Percentiles rank a stretch among this genome's conserved stretches.
These are phyloP conservation scores for Drosophila borealis DNA, from an alignment of 2,888 invertebrate genomes.

Conservation along the genomic window DNA sequence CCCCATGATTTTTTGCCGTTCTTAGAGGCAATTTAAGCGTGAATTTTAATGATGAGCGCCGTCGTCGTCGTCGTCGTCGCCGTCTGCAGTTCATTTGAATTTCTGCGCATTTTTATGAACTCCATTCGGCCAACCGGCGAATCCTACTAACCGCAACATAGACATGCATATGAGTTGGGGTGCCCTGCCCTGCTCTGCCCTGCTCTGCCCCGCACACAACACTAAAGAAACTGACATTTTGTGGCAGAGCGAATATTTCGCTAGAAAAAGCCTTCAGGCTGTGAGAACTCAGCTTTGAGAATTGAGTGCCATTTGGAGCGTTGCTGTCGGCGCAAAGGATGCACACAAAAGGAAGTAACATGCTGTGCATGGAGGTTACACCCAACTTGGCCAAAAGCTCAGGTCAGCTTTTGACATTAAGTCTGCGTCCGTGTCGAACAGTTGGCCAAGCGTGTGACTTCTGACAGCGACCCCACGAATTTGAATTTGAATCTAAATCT, in stretches of 20 bases:
- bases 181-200: slow-evolving; percentile 22
- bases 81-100: slow-evolving; percentile 80
- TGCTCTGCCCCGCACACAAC: slow-evolving; percentile 4
- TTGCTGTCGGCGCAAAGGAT: slow-evolving; percentile 63
- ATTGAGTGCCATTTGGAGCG: background rate
- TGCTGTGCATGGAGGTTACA: slow-evolving; percentile 53
- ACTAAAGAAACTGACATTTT: slow-evolving; percentile 68
- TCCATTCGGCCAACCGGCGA: slow-evolving; percentile 19
- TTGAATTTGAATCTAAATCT: background rate
- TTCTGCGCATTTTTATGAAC: slow-evolving; percentile 65
- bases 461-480: slow-evolving; percentile 28
- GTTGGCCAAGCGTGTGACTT: slow-evolving; percentile 51
- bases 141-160: slow-evolving; percentile 33
- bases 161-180: slow-evolving; percentile 56
- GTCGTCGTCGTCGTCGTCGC: slow-evolving; percentile 46
- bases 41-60: slow-evolving; percentile 80
- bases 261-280: slow-evolving; percentile 60
- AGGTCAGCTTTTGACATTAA: slow-evolving; percentile 44
- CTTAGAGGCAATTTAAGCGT: slow-evolving; percentile 74
- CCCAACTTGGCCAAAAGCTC: slow-evolving; percentile 13
- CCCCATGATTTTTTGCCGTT: slow-evolving; percentile 23
- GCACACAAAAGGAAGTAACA: slow-evolving; percentile 76
- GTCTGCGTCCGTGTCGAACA: slow-evolving; percentile 44
- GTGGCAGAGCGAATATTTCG: slow-evolving; percentile 68
- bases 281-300: slow-evolving; percentile 42